A percentile compares a stretch with the other conserved stretches of the same genome.
Conservation (phyloP, 2,113 vertebrate genomes). For the Micronycteris hirsuta region DNA sequence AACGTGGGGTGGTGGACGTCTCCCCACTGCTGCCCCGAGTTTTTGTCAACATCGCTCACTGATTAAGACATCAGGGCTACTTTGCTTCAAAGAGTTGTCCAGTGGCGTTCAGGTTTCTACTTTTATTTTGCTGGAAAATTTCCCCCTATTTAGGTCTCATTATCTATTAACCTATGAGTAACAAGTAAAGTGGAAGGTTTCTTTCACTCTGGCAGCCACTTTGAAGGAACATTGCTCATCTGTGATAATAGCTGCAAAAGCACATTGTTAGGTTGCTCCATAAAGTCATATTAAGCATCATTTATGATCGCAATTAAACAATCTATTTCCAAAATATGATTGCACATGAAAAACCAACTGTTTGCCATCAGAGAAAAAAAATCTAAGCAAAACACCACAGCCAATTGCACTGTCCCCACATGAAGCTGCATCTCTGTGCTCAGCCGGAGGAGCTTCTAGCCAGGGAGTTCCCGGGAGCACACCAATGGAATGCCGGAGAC, state of each 20-base stretch:
- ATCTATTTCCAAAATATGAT: neutral
- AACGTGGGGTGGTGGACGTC: rapidly evolving
- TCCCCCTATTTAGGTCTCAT: neutral
- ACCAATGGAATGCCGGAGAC: neutral
- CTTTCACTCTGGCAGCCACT: neutral
- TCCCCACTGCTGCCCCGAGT: neutral
- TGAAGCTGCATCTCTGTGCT: rapidly evolving
- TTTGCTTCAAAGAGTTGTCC: neutral
- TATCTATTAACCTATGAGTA: neutral
- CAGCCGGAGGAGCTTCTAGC: rapidly evolving
- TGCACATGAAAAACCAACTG: neutral
- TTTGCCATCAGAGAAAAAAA: neutral
- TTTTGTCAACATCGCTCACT: rapidly evolving
- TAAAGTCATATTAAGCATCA: neutral
- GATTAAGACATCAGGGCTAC: rapidly evolving
- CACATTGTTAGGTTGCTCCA: no score
- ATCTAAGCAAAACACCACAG: neutral
- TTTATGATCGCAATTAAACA: neutral
- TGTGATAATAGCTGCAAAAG: neutral
- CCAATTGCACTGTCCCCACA: neutral
- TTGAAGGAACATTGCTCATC: neutral
- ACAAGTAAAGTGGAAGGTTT: neutral
- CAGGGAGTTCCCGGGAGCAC: rapidly evolving
- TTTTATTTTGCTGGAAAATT: neutral
- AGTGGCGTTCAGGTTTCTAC: neutral